Conservation (phyloP, 2,888 invertebrate species). For the Rotaria macrura region DNA sequence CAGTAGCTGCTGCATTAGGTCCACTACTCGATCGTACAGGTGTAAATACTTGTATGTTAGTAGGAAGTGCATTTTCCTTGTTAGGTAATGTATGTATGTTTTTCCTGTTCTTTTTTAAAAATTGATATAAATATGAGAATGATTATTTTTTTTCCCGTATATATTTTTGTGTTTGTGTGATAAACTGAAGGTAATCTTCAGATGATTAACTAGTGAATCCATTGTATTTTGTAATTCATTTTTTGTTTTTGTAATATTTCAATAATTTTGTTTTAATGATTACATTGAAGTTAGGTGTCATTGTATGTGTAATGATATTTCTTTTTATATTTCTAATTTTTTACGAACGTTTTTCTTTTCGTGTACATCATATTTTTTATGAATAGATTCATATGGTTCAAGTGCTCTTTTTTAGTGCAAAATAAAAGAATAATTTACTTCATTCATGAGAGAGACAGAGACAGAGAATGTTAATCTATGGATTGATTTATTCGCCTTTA, state of each 20-base stretch:
- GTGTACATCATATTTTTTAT: neutral
- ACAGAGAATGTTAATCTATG: too few relatives aligned
- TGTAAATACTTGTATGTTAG: neutral
- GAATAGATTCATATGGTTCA: neutral
- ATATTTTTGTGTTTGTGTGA: too few relatives aligned
- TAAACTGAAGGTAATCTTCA: neutral
- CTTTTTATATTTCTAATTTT: neutral
- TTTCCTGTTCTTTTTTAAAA: neutral
- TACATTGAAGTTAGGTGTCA: neutral
- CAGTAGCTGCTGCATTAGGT: neutral
- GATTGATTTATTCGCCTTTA: too few relatives aligned
- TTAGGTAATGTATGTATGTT: neutral
- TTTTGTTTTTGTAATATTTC: neutral
- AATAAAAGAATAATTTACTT: neutral
- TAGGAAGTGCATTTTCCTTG: neutral
- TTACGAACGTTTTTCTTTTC: neutral
- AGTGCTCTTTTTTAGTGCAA: neutral
- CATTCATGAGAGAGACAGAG: too few relatives aligned
- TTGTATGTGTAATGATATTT: neutral
- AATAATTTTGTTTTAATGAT: neutral
- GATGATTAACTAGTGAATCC: neutral
- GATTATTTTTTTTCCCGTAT: neutral
- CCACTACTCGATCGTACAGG: neutral
- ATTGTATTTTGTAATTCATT: neutral
- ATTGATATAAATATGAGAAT: neutral